Percentiles rank a stretch among this genome's conserved stretches.
Evolutionary conservation across 2,797 vertebrate genomes (phyloP).

Genomic region (Tenualosa thibaudeaui): DNA sequence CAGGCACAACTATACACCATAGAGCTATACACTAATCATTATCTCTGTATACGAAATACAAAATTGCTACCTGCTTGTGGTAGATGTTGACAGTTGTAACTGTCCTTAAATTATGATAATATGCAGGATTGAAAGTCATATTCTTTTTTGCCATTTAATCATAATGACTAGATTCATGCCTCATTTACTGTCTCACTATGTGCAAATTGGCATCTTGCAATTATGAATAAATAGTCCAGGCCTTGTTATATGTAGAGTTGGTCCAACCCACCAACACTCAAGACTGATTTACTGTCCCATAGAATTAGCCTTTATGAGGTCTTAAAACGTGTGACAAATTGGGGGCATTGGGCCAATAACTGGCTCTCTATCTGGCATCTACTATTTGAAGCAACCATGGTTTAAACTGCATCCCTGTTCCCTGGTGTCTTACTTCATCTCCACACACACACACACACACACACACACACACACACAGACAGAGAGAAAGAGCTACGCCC

Average conservation of each 20-base stretch:
- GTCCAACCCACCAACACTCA: background rate
- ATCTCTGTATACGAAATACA: background rate
- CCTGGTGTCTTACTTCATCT: constrained; percentile 26
- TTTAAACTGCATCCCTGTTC: background rate
- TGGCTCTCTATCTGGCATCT: constrained; percentile 16
- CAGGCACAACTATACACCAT: background rate
- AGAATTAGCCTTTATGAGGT: constrained; percentile 3
- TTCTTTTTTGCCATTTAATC: background rate
- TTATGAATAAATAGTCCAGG: background rate
- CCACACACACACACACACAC: too few species aligned
- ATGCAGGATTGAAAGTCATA: background rate
- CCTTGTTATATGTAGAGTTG: constrained; percentile 11
- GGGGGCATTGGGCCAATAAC: constrained; percentile 11
- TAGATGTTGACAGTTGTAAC: background rate
- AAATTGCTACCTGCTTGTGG: background rate
- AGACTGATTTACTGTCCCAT: constrained; percentile 18
- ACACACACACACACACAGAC: too few species aligned
- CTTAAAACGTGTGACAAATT: constrained; percentile 17
- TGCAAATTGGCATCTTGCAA: constrained; percentile 1
- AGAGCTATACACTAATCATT: background rate
- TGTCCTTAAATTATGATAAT: background rate
- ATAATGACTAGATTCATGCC: background rate
- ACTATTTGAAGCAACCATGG: background rate
- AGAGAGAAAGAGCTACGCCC: constrained; percentile 45
- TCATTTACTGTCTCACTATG: background rate